A percentile compares a stretch with the other conserved stretches of the same genome.
Conservation (phyloP, 2,888 invertebrate species). For the Monochamus alternatus region DNA sequence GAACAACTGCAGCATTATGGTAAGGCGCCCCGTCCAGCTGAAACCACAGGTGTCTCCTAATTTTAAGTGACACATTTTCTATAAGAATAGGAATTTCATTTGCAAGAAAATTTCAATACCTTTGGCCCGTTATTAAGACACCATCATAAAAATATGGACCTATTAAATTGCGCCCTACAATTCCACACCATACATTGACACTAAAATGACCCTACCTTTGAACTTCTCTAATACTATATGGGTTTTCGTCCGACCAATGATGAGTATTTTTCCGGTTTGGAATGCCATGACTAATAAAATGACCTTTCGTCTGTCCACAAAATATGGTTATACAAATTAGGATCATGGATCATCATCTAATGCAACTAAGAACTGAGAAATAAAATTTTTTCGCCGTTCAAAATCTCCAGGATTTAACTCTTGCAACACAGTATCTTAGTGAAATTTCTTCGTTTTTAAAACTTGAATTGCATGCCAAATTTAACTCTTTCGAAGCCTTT, state of each 20-base stretch:
- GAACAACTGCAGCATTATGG: slow-evolving; percentile 1
- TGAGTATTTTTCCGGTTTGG: no score
- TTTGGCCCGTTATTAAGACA: not conserved
- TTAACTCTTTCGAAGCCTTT: not conserved
- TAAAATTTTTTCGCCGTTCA: no score
- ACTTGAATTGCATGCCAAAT: no score
- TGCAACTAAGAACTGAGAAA: no score
- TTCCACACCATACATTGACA: slow-evolving; percentile 20
- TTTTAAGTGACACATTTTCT: not conserved
- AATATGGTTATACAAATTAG: no score
- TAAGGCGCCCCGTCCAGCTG: slow-evolving; percentile 2
- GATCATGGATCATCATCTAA: no score
- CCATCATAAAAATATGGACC: slow-evolving; percentile 27
- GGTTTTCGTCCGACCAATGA: slow-evolving; percentile 21
- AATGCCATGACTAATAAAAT: slow-evolving; percentile 8
- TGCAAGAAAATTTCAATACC: not conserved
- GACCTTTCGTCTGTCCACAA: slow-evolving; percentile 10
- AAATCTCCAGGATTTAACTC: no score
- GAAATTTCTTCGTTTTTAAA: no score
- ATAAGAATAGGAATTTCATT: not conserved
- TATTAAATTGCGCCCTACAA: slow-evolving; percentile 22
- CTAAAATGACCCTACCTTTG: slow-evolving; percentile 11
- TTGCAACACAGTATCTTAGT: no score
- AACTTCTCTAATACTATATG: slow-evolving; percentile 25
- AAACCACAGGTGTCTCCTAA: slow-evolving; percentile 9